These are phyloP conservation scores for Momotus momota DNA, from an alignment of 2,797 vertebrate genomes.

Conservation along the genomic window DNA sequence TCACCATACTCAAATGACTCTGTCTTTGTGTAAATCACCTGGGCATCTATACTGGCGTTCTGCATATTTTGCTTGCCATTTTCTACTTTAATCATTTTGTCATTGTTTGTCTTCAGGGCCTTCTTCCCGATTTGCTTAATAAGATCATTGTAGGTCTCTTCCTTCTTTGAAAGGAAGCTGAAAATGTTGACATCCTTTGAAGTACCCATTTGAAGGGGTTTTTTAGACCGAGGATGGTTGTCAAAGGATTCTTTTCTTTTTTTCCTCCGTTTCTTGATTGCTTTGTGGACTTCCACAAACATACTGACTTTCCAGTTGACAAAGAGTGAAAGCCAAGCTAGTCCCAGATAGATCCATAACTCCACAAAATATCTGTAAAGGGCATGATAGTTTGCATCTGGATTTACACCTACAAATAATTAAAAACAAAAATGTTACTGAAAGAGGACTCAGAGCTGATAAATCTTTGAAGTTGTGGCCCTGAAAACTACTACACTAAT, in stretches of 20 bases:
- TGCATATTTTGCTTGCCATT: conserved; percentile 77
- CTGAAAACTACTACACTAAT: not conserved
- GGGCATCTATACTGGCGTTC: conserved; percentile 84
- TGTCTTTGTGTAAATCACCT: conserved; percentile 90
- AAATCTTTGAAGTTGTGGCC: not conserved
- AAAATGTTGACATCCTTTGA: conserved; percentile 94
- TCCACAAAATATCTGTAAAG: conserved; percentile 98
- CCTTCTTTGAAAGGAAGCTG: conserved; percentile 94
- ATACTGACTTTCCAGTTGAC: conserved; percentile 99
- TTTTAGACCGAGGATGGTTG: conserved; percentile 85
- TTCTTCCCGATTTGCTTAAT: conserved; percentile 95
- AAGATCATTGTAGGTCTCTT: conserved; percentile 94
- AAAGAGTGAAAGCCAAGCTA: conserved; percentile 98
- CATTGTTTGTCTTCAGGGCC: conserved; percentile 82
- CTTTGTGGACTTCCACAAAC: conserved; percentile 98
- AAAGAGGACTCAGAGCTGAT: not conserved
- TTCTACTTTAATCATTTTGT: conserved; percentile 87
- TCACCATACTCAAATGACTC: conserved; percentile 87
- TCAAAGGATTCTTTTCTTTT: conserved; percentile 92
- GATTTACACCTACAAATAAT: conserved; percentile 89
- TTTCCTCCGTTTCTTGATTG: conserved; percentile 95
- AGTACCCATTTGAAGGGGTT: conserved; percentile 80
- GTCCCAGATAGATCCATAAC: conserved; percentile 97
- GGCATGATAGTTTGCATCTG: conserved; percentile 89
- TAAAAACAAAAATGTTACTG: conserved; percentile 14